Conservation (phyloP, 2,888 invertebrate genomes). For the Microctonus aethiopoides region DNA sequence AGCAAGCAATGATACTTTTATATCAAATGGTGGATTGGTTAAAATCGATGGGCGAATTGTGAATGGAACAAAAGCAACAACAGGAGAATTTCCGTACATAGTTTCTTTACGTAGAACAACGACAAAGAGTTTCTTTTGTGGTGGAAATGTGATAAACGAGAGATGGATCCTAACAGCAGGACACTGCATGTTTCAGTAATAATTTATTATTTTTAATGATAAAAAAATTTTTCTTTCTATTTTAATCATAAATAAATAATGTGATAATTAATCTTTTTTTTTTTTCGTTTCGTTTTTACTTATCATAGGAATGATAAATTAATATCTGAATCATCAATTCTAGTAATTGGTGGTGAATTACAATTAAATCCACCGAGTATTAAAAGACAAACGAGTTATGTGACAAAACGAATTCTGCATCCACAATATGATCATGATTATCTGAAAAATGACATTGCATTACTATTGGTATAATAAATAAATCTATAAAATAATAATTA, state of each 20-base stretch:
- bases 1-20: not conserved
- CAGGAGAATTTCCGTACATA: slow-evolving; percentile 15
- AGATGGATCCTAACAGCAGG: slow-evolving; percentile 53
- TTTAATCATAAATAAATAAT: not conserved
- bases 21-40: not conserved
- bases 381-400: slow-evolving; percentile 43
- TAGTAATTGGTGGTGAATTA: slow-evolving; percentile 51
- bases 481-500: not conserved
- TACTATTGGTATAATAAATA: slow-evolving; percentile 48
- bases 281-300: not conserved
- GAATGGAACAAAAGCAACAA: slow-evolving; percentile 14
- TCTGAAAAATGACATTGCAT: slow-evolving; percentile 54
- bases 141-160: slow-evolving; percentile 49
- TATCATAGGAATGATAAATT: slow-evolving; percentile 1
- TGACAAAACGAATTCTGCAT: slow-evolving; percentile 45
- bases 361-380: slow-evolving; percentile 29
- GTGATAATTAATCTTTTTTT: not conserved
- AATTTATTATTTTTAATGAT: not conserved
- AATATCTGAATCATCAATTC: slow-evolving; percentile 44
- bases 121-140: slow-evolving; percentile 52
- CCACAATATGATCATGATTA: slow-evolving; percentile 33
- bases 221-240: not conserved
- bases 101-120: slow-evolving; percentile 19
- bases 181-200: slow-evolving; percentile 54
- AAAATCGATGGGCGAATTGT: slow-evolving; percentile 23